Evolutionary conservation across 2,888 invertebrate species (phyloP), one percentile per base, ranked within the genome.

Genomic region (Agrochola macilenta): DNA sequence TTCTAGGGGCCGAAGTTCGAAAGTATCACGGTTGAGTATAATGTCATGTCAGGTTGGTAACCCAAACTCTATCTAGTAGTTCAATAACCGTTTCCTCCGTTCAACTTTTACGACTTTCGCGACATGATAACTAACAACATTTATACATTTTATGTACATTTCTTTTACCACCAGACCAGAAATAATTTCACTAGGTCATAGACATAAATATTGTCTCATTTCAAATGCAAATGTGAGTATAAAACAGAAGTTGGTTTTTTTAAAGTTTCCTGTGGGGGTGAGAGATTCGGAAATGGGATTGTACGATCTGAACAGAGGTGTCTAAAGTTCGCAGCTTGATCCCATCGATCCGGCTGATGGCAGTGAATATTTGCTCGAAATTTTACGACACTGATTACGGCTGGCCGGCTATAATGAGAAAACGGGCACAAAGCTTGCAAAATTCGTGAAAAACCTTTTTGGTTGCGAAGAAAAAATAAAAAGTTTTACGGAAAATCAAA

Each of bases 221-320:
- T 70, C 68, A 78, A 82, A 87, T 83, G 78, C 74, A 82, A 88
- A 87, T 84, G 74, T 70, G 74, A 79, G 57, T 65, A 75, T 76
- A 80, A 84, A 74, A 82, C 75, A 79, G 69, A 79, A 80, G 76
- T 82, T 74, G 61, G 49, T 85, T 87, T 88, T n/a, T 88, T 87
- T 81, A 83, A 89, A 89, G 84, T 88, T 86, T 86, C 85, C 85
- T 81, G 72, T 66, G 69, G 84, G 84, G 74, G 74, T 65, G 69
- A 74, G 79, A 83, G 82, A 89, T 88, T 85, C 75, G 74, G n/a
- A 88, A 91, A 92, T 90, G 87, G 89, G 89, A 90, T 92, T 89
- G 83, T 81, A 84, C 78, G 79, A 79, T 87, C 84, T 81, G 86
- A 87, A 85, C 73, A 78, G 87, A 81, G 82, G 85, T 89, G 83